These are phyloP conservation scores for Acholoe squamosa DNA, from an alignment of 2,888 invertebrate species.

Conservation along the genomic window DNA sequence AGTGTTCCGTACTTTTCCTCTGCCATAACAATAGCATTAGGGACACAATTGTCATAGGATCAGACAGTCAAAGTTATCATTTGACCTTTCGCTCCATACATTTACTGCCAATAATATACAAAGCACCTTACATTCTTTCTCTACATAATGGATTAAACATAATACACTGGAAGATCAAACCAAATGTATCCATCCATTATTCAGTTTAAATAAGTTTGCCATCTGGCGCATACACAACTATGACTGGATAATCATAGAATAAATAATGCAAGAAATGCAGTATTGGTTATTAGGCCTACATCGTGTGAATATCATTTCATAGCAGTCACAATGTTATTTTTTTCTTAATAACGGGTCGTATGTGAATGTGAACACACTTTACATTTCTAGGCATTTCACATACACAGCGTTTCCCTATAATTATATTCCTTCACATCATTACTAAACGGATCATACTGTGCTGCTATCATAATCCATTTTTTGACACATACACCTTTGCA, in stretches of 20 bases:
- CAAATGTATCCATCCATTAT: neutral
- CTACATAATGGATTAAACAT: neutral
- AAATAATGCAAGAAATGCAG: neutral
- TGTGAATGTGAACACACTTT: neutral
- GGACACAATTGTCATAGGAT: neutral
- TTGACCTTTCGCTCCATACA: neutral
- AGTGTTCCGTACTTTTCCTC: neutral
- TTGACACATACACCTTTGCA: neutral
- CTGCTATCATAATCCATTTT: neutral
- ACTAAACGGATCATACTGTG: neutral
- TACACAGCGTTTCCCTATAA: neutral
- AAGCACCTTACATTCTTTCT: slow-evolving; percentile 11
- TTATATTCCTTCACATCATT: neutral
- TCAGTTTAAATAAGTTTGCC: neutral
- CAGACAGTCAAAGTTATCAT: neutral
- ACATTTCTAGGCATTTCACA: neutral
- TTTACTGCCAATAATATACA: neutral
- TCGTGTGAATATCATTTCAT: too few relatives aligned
- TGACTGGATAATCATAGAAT: slow-evolving; percentile 3
- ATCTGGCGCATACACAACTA: neutral
- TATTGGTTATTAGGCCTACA: too few relatives aligned
- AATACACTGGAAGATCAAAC: neutral
- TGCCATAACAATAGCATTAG: neutral
- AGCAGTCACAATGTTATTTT: neutral
- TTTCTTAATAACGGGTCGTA: neutral